Evolutionary conservation across 2,888 invertebrate species (phyloP).

Genomic region (Tillus elongatus): DNA sequence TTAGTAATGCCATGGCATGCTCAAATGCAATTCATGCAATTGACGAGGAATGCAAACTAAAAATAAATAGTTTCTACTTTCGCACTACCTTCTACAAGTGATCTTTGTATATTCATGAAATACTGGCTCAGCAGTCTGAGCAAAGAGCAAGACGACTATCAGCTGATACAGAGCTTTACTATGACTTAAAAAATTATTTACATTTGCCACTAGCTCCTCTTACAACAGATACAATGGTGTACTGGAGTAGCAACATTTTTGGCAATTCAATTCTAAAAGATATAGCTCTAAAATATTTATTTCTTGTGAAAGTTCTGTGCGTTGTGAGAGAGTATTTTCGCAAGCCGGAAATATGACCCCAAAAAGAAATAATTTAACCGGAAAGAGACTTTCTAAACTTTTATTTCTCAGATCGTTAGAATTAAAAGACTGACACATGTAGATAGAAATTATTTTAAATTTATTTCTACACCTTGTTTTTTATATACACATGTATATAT

Average conservation of each 20-base stretch:
- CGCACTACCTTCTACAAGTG: neutral
- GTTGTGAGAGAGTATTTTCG: neutral
- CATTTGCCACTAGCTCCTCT: constrained; percentile 1
- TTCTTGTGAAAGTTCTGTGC: neutral
- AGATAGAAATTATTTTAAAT: too few species aligned
- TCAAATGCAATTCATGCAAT: neutral
- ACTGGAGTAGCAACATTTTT: neutral
- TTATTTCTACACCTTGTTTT: too few species aligned
- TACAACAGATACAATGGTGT: neutral
- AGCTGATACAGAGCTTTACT: constrained; percentile 2
- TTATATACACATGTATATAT: too few species aligned
- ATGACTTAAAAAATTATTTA: neutral
- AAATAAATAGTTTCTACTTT: neutral
- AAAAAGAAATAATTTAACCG: constrained; percentile 1
- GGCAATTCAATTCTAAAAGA: neutral
- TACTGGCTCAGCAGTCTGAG: neutral
- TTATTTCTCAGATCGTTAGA: neutral
- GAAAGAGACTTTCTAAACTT: constrained; percentile 3
- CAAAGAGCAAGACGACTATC: neutral
- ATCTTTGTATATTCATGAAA: constrained; percentile 1
- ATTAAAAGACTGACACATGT: constrained; percentile 3
- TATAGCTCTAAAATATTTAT: neutral
- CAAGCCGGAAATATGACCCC: constrained; percentile 2
- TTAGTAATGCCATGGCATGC: constrained; percentile 1
- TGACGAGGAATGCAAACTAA: constrained; percentile 3